Evolutionary conservation across 1,140 invertebrate genomes (phyloP).

Genomic region (Macrocentrus cingulum): DNA sequence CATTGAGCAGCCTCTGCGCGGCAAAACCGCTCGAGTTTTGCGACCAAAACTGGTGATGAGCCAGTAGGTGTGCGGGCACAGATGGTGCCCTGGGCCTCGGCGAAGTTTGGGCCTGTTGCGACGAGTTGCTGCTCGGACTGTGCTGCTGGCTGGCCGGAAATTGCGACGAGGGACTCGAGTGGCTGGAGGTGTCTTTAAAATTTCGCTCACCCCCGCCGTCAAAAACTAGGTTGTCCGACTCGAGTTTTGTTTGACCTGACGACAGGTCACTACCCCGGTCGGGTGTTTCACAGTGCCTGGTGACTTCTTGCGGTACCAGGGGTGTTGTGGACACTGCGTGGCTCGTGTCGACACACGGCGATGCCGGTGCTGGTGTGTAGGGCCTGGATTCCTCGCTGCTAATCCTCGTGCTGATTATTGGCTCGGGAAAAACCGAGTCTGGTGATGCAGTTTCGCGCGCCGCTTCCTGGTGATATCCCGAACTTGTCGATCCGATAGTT

Average conservation of each 20-base stretch:
- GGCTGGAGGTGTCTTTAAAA: constrained; percentile 21
- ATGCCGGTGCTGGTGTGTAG: constrained; percentile 49
- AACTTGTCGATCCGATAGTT: constrained; percentile 27
- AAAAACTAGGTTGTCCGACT: constrained; percentile 60
- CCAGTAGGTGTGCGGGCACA: constrained; percentile 55
- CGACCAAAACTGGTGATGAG: constrained; percentile 57
- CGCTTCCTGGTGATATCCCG: constrained; percentile 35
- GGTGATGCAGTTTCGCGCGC: constrained; percentile 49
- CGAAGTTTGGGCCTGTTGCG: constrained; percentile 52
- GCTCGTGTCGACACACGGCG: constrained; percentile 38
- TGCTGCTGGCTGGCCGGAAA: constrained; percentile 45
- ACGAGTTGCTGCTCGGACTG: constrained; percentile 49
- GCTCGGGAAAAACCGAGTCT: constrained; percentile 54
- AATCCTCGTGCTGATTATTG: constrained; percentile 42
- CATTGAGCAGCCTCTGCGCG: constrained; percentile 55
- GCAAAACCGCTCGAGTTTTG: constrained; percentile 59
- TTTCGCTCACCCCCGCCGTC: constrained; percentile 53
- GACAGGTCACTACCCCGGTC: constrained; percentile 47
- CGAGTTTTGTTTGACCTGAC: constrained; percentile 56
- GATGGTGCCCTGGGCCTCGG: constrained; percentile 52
- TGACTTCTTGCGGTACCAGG: constrained; percentile 45
- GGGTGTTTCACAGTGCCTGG: constrained; percentile 48
- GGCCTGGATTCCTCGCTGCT: constrained; percentile 43
- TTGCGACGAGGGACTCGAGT: constrained; percentile 52
- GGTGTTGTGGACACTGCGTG: constrained; percentile 50